Conservation (phyloP, 2,113 vertebrate species). For the Blennius ocellaris region DNA sequence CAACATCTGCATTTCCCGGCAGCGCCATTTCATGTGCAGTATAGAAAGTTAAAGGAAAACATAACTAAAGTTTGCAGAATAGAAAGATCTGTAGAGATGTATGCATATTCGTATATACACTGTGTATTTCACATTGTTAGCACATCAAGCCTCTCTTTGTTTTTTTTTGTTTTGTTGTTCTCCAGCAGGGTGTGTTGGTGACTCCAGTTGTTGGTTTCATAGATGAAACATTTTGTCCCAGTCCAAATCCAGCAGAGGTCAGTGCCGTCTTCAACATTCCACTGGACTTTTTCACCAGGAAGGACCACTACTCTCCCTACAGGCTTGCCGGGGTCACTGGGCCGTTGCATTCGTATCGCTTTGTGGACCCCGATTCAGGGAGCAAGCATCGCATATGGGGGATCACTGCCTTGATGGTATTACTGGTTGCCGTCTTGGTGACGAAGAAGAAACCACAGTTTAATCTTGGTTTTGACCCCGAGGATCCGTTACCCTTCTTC, state of each 20-base stretch:
- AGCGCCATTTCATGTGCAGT: no score
- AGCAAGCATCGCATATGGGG: slow-evolving; percentile 87
- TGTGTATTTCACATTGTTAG: no score
- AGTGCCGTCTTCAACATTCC: slow-evolving; percentile 89
- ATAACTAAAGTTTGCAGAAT: no score
- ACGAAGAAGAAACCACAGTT: slow-evolving; percentile 84
- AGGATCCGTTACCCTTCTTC: slow-evolving; percentile 73
- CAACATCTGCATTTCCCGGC: no score
- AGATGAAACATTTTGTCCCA: slow-evolving; percentile 84
- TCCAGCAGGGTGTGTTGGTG: slow-evolving; percentile 84
- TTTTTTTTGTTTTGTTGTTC: no score
- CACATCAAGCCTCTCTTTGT: no score
- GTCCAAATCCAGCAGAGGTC: slow-evolving; percentile 90
- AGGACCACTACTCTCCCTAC: slow-evolving; percentile 69
- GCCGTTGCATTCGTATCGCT: slow-evolving; percentile 83
- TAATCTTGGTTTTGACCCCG: slow-evolving; percentile 82
- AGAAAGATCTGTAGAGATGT: no score
- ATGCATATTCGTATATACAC: no score
- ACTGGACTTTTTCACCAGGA: slow-evolving; percentile 86
- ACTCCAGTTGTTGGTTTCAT: slow-evolving; percentile 93
- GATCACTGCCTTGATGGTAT: slow-evolving; percentile 86
- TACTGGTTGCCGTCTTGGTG: slow-evolving; percentile 84
- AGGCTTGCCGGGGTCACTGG: no score
- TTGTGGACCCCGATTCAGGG: slow-evolving; percentile 75
- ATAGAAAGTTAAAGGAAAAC: no score